A percentile compares a stretch with the other conserved stretches of the same genome.
phyloP scores from a whole-genome alignment of 2,113 vertebrate species.

The Neomonachus schauinslandi region DNA sequence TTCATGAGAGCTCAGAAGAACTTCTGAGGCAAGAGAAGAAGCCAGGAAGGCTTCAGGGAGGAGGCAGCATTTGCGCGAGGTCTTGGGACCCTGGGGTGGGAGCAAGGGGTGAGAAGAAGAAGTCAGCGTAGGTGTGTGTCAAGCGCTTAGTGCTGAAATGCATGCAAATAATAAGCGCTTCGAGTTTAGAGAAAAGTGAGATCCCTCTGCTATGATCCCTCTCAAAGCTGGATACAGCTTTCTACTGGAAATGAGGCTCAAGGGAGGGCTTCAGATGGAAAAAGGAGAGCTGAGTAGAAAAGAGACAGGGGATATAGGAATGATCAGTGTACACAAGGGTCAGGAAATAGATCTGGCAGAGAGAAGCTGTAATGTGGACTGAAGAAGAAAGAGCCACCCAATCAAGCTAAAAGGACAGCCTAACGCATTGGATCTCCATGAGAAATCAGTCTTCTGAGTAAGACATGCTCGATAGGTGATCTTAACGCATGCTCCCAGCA shows the following conservation, averaged over 20 bases:
- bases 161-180: not conserved
- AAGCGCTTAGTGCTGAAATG: not conserved
- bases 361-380: not conserved
- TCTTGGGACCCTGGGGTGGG: not conserved
- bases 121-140: not conserved
- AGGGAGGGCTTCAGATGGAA: not conserved
- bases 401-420: not conserved
- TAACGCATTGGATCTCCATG: not conserved
- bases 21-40: not conserved
- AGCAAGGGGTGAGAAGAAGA: not conserved
- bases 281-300: not conserved
- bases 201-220: not conserved
- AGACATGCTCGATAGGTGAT: not conserved
- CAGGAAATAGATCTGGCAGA: not conserved
- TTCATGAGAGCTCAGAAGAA: not conserved
- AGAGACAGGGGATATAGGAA: not conserved
- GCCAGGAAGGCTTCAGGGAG: not conserved
- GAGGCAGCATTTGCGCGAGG: not conserved
- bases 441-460: not conserved
- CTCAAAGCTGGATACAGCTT: not conserved
- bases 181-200: not conserved
- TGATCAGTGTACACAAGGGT: not conserved
- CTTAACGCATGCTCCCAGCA: not conserved
- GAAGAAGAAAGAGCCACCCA: not conserved
- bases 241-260: not conserved